phyloP scores from a whole-genome alignment of 2,888 invertebrate genomes.

The Nomada fabriciana region DNA sequence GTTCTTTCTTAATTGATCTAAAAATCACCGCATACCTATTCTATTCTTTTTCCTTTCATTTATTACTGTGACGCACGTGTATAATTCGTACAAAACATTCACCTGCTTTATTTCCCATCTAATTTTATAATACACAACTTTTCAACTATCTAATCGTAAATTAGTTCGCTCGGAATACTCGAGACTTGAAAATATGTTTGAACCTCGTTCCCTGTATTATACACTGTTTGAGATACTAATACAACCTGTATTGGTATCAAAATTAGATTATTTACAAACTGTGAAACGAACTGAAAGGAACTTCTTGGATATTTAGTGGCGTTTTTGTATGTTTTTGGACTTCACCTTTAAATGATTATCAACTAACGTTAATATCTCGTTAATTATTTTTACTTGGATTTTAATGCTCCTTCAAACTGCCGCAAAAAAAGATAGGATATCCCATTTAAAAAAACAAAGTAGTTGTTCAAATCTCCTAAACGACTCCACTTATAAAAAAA shows the following conservation, averaged over 20 bases:
- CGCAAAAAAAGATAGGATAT: no score
- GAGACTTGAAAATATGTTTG: background rate
- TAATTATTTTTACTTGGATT: no score
- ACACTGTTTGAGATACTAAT: background rate
- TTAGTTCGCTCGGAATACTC: conserved; percentile 4
- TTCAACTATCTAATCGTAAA: conserved; percentile 15
- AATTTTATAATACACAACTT: conserved; percentile 20
- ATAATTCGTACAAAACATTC: conserved; percentile 16
- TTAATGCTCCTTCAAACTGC: no score
- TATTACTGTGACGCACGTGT: conserved; percentile 14
- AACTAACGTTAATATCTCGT: no score
- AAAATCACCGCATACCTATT: background rate
- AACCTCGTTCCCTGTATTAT: background rate
- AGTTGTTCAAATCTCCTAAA: no score
- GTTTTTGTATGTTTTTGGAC: no score
- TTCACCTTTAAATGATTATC: no score
- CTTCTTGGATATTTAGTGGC: no score
- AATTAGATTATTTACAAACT: background rate
- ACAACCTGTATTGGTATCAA: no score
- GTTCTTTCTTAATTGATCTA: background rate
- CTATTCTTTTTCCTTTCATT: conserved; percentile 4
- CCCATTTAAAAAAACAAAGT: no score
- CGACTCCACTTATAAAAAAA: no score
- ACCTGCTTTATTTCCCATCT: conserved; percentile 5
- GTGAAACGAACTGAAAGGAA: background rate